These are phyloP conservation scores for Drosophila littoralis DNA, from an alignment of 1,140 invertebrate genomes.

Conservation along the genomic window DNA sequence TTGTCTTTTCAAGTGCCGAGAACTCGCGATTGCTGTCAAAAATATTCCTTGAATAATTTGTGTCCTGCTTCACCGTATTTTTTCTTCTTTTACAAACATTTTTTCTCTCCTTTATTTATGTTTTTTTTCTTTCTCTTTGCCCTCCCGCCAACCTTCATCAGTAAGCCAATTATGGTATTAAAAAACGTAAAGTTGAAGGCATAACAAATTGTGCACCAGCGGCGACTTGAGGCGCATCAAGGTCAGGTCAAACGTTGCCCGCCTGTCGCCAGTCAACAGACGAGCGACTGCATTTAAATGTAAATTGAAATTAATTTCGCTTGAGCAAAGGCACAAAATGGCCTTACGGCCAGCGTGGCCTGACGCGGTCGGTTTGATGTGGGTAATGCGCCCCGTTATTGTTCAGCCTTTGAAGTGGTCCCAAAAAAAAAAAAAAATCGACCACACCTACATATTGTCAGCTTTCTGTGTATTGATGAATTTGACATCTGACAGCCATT, in stretches of 20 bases:
- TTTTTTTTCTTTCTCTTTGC: slow-evolving; percentile 21
- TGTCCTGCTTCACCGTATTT: slow-evolving; percentile 40
- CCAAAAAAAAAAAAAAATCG: not conserved
- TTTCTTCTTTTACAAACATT: not conserved
- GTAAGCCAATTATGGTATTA: slow-evolving; percentile 81
- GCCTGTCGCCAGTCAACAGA: slow-evolving; percentile 53
- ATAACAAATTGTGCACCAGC: slow-evolving; percentile 51
- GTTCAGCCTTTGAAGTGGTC: slow-evolving; percentile 45
- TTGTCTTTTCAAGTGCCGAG: slow-evolving; percentile 71
- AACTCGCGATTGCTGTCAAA: slow-evolving; percentile 71
- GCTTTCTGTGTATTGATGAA: slow-evolving; percentile 37
- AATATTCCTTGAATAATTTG: slow-evolving; percentile 79
- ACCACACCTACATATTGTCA: no score
- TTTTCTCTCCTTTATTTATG: slow-evolving; percentile 17
- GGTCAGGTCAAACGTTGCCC: slow-evolving; percentile 64
- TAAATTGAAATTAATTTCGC: slow-evolving; percentile 80
- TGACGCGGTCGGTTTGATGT: slow-evolving; percentile 58
- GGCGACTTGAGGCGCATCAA: slow-evolving; percentile 43
- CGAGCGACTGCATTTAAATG: slow-evolving; percentile 72
- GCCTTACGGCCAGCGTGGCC: slow-evolving; percentile 45
- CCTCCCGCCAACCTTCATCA: slow-evolving; percentile 67
- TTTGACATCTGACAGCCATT: slow-evolving; percentile 57
- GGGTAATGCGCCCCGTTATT: slow-evolving; percentile 49
- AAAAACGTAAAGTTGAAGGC: slow-evolving; percentile 63
- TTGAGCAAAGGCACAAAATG: slow-evolving; percentile 54